Evolutionary conservation across 2,888 invertebrate genomes (phyloP).

Genomic region (Acleris holmiana): DNA sequence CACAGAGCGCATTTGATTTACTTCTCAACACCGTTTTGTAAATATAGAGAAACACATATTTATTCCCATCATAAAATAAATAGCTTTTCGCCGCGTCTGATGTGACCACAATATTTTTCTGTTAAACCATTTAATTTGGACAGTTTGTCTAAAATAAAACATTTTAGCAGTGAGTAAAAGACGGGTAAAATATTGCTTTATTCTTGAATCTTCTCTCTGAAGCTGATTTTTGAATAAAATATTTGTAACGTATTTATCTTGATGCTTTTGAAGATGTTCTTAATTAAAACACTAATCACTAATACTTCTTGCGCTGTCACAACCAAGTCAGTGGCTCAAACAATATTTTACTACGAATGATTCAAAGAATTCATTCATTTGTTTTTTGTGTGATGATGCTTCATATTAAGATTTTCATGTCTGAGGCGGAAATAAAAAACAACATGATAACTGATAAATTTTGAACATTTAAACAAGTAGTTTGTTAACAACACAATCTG

Average conservation of each 20-base stretch:
- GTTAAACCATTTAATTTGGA: slow-evolving; percentile 30
- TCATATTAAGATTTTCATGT: neutral
- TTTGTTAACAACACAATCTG: neutral
- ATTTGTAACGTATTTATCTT: slow-evolving; percentile 29
- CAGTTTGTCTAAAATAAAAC: slow-evolving; percentile 27
- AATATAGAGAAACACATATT: slow-evolving; percentile 48
- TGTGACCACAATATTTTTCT: slow-evolving; percentile 29
- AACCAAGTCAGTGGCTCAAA: slow-evolving; percentile 12
- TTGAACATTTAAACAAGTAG: slow-evolving; percentile 18
- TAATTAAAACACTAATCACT: slow-evolving; percentile 34
- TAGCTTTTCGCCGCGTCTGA: slow-evolving; percentile 38
- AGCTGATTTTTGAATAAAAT: slow-evolving; percentile 17
- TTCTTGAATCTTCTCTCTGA: slow-evolving; percentile 24
- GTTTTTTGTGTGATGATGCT: neutral
- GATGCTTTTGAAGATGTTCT: slow-evolving; percentile 30
- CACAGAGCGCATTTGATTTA: slow-evolving; percentile 76
- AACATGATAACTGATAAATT: neutral
- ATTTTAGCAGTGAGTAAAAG: slow-evolving; percentile 32
- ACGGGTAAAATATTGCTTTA: slow-evolving; percentile 25
- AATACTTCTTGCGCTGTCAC: slow-evolving; percentile 29
- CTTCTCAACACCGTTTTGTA: slow-evolving; percentile 70
- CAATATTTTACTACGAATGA: slow-evolving; percentile 15
- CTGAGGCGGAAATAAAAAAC: neutral
- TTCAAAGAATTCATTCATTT: slow-evolving; percentile 11
- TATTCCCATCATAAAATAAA: slow-evolving; percentile 35